Percentiles rank a stretch among this genome's conserved stretches.
Evolutionary conservation across 2,113 vertebrate species (phyloP).

Genomic region (Periophthalmodon schlosseri): DNA sequence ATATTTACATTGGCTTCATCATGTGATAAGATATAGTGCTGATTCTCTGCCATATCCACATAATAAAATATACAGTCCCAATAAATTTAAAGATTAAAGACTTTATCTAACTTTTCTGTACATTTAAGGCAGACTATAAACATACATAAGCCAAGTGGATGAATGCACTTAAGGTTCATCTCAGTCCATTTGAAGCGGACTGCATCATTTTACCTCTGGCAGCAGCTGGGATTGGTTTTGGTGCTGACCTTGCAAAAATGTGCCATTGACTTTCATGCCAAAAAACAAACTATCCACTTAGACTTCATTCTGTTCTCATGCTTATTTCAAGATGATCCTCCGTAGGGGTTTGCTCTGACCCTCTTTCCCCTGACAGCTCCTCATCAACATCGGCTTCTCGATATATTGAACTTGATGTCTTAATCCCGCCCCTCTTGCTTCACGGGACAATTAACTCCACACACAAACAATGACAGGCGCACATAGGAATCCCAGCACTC

Average conservation of each 20-base stretch:
- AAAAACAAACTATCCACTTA: conserved; percentile 67
- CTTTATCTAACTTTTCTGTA: not conserved
- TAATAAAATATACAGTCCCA: not conserved
- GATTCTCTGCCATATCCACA: conserved; percentile 8
- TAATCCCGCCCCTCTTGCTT: conserved; percentile 60
- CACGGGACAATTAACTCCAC: conserved; percentile 62
- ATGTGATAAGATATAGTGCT: conserved; percentile 11
- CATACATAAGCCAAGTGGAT: conserved; percentile 18
- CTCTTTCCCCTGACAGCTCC: conserved; percentile 45
- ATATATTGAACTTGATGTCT: conserved; percentile 71
- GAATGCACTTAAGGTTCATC: conserved; percentile 28
- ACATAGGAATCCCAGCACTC: conserved; percentile 66
- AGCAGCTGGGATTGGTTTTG: conserved; percentile 60
- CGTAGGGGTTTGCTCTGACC: conserved; percentile 39
- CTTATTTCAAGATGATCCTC: conserved; percentile 55
- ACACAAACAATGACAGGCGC: conserved; percentile 69
- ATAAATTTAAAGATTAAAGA: not conserved
- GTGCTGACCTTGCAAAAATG: conserved; percentile 61
- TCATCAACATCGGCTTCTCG: conserved; percentile 53
- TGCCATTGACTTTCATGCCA: conserved; percentile 38
- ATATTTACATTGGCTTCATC: conserved; percentile 6
- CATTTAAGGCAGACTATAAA: conserved; percentile 24
- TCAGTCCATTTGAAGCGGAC: conserved; percentile 34
- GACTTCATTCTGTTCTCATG: conserved; percentile 45
- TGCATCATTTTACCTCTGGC: conserved; percentile 35